Base-by-base conservation (phyloP, 2,888 invertebrate species). In the Catonia carolina region DNA sequence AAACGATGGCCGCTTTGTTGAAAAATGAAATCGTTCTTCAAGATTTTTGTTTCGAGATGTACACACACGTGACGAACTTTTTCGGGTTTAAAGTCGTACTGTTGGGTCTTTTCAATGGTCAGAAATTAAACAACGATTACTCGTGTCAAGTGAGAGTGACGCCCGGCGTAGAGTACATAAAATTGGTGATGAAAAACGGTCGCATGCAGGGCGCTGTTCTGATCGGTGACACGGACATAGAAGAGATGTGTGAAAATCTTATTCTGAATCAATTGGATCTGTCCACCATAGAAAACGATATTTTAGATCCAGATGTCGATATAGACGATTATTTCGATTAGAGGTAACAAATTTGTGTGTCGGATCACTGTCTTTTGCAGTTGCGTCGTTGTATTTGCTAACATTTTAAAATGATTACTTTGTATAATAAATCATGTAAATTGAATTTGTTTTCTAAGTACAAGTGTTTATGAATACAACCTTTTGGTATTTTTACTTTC, bases 281-380 rank as follows among this genome's bases (percentile, higher is more conserved):
- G 58, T 84, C 85, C 55, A 78, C 82, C 8, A 89, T 87, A 72
- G 95, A 93, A 55, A 92, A 95, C 72, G 88, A 96, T 72, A 83
- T 99, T 65, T 78, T 99, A 7, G 87, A 99, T 78, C 96, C 97
- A 17, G 82, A 90, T 70, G 88, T 99, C 69, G 98, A 99, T 71
- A 91, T 99, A 68, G 98, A 98, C 74, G 99, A 99, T 77, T 99
- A 94, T 76, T 99, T 99, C 82, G 99, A 99, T 80, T 98, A 73
- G 73, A 79, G 79, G 79, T 79, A 79, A 71, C 74, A 78, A 54
- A 71, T 78, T 60, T 79, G 77, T 68, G 72, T 78, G 64, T 77
- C 79, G 39, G 79, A 79, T 64, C n/a, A n/a, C n/a, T n/a, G n/a
- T n/a, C n/a, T n/a, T n/a, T n/a, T n/a, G n/a, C n/a, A n/a, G n/a